Evolutionary conservation across 2,888 invertebrate genomes (phyloP).

Genomic region (Chalcosyrphus nemorum): DNA sequence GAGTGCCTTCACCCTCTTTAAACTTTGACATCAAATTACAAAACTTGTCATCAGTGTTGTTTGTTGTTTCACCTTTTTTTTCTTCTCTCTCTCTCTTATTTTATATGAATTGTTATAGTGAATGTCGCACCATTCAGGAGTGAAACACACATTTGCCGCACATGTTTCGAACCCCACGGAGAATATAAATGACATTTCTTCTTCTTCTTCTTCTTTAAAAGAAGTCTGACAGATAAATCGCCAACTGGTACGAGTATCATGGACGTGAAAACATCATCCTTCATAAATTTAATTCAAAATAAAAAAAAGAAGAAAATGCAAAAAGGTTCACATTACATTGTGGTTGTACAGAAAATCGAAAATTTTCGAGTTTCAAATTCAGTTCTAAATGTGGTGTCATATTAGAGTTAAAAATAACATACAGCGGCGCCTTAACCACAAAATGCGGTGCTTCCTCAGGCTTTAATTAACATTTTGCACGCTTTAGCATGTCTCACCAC

Average conservation of each 20-base stretch:
- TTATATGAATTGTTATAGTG: background rate
- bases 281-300: no score
- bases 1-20: constrained; percentile 36
- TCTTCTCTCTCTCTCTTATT: background rate
- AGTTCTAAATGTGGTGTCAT: constrained; percentile 6
- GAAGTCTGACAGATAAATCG: background rate
- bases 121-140: background rate
- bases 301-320: background rate
- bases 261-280: no score
- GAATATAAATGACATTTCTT: background rate
- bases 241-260: no score
- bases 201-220: background rate
- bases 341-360: background rate
- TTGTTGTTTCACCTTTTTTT: background rate
- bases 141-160: background rate
- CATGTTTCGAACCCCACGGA: background rate
- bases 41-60: constrained; percentile 34
- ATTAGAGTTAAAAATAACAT: constrained; percentile 5
- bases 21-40: constrained; percentile 44
- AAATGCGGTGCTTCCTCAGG: constrained; percentile 17
- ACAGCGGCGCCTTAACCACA: constrained; percentile 15
- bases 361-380: background rate
- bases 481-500: constrained; percentile 42
- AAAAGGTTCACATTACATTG: background rate
- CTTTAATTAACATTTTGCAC: constrained; percentile 58